These are phyloP conservation scores for Glaucomys volans DNA, from an alignment of 2,113 vertebrate species.

Conservation along the genomic window DNA sequence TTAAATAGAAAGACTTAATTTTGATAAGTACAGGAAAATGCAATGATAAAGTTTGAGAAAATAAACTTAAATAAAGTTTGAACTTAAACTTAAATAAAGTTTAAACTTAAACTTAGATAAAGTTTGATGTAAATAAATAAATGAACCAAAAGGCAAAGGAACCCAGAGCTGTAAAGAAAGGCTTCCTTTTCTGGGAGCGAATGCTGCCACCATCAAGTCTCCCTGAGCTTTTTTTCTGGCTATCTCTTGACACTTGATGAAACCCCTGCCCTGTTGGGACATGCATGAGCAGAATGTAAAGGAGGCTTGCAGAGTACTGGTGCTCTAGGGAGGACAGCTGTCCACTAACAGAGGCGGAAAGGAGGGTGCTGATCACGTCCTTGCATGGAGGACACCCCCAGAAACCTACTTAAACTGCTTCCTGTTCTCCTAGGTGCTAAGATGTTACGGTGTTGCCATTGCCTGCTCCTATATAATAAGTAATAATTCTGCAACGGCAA, in stretches of 20 bases:
- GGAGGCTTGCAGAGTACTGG: rapidly evolving
- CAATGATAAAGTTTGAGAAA: not conserved
- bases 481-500: no score
- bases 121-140: not conserved
- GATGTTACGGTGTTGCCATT: no score
- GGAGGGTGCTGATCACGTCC: not conserved
- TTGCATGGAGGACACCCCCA: not conserved
- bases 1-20: slow-evolving; percentile 17
- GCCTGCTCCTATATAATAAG: no score
- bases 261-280: not conserved
- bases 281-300: not conserved
- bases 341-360: not conserved
- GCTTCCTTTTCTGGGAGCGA: not conserved
- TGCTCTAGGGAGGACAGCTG: not conserved
- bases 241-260: not conserved
- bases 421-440: no score
- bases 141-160: not conserved
- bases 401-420: not conserved
- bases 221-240: not conserved
- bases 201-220: not conserved
- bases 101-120: no score
- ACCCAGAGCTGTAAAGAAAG: not conserved
- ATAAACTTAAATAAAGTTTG: no score
- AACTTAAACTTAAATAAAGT: no score
- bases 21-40: not conserved